Evolutionary conservation across 2,888 invertebrate species (phyloP).

Genomic region (Acronicta psi): DNA sequence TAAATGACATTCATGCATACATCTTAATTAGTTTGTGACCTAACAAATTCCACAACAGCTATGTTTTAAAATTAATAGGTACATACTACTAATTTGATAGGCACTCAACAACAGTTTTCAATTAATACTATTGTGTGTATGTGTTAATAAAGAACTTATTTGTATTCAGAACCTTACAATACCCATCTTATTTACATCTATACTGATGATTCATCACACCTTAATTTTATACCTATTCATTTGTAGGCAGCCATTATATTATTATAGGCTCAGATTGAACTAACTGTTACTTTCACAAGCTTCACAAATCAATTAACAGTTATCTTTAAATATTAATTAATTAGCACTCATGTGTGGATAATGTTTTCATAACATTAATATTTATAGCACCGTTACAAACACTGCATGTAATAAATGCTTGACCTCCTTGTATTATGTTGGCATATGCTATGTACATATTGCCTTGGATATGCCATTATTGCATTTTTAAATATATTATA

Average conservation of each 20-base stretch:
- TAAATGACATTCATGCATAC: slow-evolving; percentile 32
- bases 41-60: slow-evolving; percentile 27
- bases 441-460: too few relatives aligned
- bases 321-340: slow-evolving; percentile 68
- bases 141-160: slow-evolving; percentile 39
- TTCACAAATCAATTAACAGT: slow-evolving; percentile 73
- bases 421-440: neutral
- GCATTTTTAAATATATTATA: too few relatives aligned
- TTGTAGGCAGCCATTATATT: slow-evolving; percentile 42
- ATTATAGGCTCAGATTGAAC: slow-evolving; percentile 49
- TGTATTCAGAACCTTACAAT: slow-evolving; percentile 50
- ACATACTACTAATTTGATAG: slow-evolving; percentile 7
- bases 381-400: slow-evolving; percentile 59
- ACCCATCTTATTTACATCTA: slow-evolving; percentile 55
- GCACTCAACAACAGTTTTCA: slow-evolving; percentile 5
- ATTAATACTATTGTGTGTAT: neutral
- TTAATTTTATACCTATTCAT: slow-evolving; percentile 42
- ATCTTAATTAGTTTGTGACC: slow-evolving; percentile 42
- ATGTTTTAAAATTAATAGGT: slow-evolving; percentile 23
- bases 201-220: slow-evolving; percentile 58
- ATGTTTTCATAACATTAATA: slow-evolving; percentile 61
- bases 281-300: slow-evolving; percentile 72
- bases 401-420: slow-evolving; percentile 44
- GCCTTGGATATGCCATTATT: too few relatives aligned
- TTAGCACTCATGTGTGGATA: slow-evolving; percentile 58